Evolutionary conservation across 2,797 vertebrate genomes (phyloP), one percentile per base, ranked within the genome.

Genomic region (Rhinogobio ventralis): DNA sequence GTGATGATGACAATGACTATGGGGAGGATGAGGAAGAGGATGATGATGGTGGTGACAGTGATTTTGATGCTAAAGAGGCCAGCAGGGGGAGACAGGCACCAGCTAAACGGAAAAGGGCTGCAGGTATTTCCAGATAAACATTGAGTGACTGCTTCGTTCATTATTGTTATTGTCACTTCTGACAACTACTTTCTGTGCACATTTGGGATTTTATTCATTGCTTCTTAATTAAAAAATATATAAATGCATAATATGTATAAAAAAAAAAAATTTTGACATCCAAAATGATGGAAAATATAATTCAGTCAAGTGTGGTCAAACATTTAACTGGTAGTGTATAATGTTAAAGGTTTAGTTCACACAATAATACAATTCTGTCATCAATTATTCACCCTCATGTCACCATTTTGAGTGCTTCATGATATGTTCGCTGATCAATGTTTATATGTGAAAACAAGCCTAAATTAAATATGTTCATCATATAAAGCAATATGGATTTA

Each of bases 61-160:
- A 96, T 90, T 97, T 96, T 69, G 96, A 98, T 90, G 95, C 96
- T 39, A 96, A 96, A 90, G 95, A 94, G 90, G 96, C 92, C 88
- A 97, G 96, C 93, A 97, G 96, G 92, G 95, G 92, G 87, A 97
- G 96, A 93, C 97, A 96, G 92, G 93, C 93, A 84, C 92, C 94
- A 79, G 94, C 94, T 28, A 97, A 97, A 94, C 95, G 96, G 90
- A 97, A 96, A 96, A 95, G 95, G 89, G 89, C 94, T 91, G 90
- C 95, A 95, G 96, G 96, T 98, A 93, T 77, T 64, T 45, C 7
- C 66, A 36, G 33, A 60, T 33, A 66, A 55, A 36, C 33, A 25
- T 17, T 19, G 51, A 33, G 7, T 9, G 45, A 42, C 23, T 49
- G 36, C 67, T 64, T 79, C 33, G 46, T 42, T 55, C 7, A 55